These are phyloP conservation scores for Drosophila formosana DNA, from an alignment of 2,888 invertebrate genomes.

Conservation along the genomic window DNA sequence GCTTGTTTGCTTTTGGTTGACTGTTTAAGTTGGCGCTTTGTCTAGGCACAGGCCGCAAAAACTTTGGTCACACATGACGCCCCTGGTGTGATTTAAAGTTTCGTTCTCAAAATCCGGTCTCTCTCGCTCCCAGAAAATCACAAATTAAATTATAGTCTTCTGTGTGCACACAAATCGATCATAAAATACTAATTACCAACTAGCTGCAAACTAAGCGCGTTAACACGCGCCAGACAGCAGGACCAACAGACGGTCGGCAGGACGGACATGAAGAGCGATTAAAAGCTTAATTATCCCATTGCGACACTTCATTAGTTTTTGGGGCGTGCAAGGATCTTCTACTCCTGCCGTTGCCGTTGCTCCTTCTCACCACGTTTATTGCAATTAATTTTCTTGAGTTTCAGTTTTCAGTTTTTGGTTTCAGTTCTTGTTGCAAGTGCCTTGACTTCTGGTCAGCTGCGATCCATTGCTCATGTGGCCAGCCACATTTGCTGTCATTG, in stretches of 20 bases:
- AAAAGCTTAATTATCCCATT: conserved; percentile 79
- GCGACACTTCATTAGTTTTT: conserved; percentile 80
- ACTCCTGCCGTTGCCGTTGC: conserved; percentile 3
- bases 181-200: conserved; percentile 77
- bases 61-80: conserved; percentile 67
- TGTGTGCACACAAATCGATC: conserved; percentile 75
- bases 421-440: conserved; percentile 70
- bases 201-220: conserved; percentile 54
- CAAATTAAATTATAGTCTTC: conserved; percentile 75
- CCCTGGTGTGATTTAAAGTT: conserved; percentile 59
- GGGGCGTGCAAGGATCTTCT: conserved; percentile 51
- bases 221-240: conserved; percentile 50
- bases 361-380: conserved; percentile 68
- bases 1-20: conserved; percentile 65
- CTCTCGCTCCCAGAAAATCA: conserved; percentile 42
- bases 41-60: conserved; percentile 63
- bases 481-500: conserved; percentile 58
- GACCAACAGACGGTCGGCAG: not conserved
- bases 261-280: conserved; percentile 58
- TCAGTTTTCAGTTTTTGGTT: conserved; percentile 42
- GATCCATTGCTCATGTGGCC: conserved; percentile 36
- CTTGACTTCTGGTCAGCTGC: conserved; percentile 38
- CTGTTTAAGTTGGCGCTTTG: conserved; percentile 73
- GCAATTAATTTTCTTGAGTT: conserved; percentile 79
- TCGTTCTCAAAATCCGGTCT: conserved; percentile 38